Percentiles rank a stretch among this genome's conserved stretches.
Evolutionary conservation across 2,888 invertebrate species (phyloP).

Genomic region (Erebia ligea): DNA sequence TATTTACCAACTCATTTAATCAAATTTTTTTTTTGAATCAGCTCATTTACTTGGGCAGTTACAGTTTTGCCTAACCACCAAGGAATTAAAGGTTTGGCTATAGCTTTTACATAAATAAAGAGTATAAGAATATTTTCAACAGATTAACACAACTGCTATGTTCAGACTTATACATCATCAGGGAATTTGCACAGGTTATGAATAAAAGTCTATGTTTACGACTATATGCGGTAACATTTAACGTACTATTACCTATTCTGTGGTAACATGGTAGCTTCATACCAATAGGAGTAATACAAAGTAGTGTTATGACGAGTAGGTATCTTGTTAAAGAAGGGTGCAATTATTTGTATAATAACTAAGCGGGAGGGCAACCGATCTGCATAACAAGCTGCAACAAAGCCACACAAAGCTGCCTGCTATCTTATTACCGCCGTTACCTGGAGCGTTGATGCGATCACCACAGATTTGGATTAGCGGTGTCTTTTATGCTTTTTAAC

Average conservation of each 20-base stretch:
- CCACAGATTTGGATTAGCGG: constrained; percentile 15
- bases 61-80: too few relatives aligned
- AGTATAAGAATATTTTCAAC: too few relatives aligned
- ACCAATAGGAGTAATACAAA: constrained; percentile 1
- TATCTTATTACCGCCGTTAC: constrained; percentile 51
- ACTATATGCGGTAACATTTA: not conserved
- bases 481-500: constrained; percentile 18
- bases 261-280: not conserved
- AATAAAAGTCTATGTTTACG: not conserved
- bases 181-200: too few relatives aligned
- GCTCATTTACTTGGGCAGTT: too few relatives aligned
- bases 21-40: too few relatives aligned
- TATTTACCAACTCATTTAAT: not conserved
- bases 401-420: constrained; percentile 53
- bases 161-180: too few relatives aligned
- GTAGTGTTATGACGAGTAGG: not conserved
- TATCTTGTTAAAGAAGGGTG: constrained; percentile 4
- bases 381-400: constrained; percentile 59
- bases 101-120: too few relatives aligned
- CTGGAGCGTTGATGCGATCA: constrained; percentile 38
- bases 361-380: constrained; percentile 43
- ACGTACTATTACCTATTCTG: too few relatives aligned
- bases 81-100: too few relatives aligned
- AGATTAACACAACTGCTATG: too few relatives aligned
- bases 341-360: constrained; percentile 7